A percentile compares a stretch with the other conserved stretches of the same genome.
Conservation (phyloP, 2,797 vertebrate species). For the Brachyalestes nurse region DNA sequence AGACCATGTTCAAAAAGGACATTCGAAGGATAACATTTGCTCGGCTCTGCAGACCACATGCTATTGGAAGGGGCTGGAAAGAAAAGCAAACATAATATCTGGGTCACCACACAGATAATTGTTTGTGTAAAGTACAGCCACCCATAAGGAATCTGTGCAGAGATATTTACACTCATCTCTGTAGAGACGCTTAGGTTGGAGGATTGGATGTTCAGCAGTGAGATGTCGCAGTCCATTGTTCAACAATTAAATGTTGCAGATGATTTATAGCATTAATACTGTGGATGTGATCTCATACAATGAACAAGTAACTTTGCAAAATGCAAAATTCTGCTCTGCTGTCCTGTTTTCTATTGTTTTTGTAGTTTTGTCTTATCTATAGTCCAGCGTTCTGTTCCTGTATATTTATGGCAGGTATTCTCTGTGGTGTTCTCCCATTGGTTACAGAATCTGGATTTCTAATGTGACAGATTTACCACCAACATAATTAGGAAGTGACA, state of each 20-base stretch:
- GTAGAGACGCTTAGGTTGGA: not conserved
- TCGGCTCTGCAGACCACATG: not conserved
- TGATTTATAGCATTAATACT: not conserved
- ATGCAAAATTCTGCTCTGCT: no score
- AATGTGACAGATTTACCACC: no score
- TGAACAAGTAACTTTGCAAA: no score
- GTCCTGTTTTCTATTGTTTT: not conserved
- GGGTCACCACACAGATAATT: not conserved
- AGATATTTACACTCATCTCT: not conserved
- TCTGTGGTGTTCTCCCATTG: no score
- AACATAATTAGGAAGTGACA: no score
- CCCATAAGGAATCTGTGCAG: not conserved
- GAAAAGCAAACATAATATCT: not conserved
- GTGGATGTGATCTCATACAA: not conserved
- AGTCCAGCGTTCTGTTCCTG: not conserved
- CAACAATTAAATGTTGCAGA: no score
- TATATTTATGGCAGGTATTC: not conserved
- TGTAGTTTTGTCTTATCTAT: not conserved
- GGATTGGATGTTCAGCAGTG: not conserved
- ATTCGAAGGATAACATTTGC: not conserved
- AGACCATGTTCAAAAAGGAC: constrained; percentile 10
- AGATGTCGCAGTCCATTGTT: not conserved
- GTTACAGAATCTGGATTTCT: no score
- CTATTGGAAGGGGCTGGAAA: not conserved
- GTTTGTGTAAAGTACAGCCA: not conserved